A percentile compares a stretch with the other conserved stretches of the same genome.
phyloP scores from a whole-genome alignment of 2,797 vertebrate genomes.

The Melanotaenia nigrans region DNA sequence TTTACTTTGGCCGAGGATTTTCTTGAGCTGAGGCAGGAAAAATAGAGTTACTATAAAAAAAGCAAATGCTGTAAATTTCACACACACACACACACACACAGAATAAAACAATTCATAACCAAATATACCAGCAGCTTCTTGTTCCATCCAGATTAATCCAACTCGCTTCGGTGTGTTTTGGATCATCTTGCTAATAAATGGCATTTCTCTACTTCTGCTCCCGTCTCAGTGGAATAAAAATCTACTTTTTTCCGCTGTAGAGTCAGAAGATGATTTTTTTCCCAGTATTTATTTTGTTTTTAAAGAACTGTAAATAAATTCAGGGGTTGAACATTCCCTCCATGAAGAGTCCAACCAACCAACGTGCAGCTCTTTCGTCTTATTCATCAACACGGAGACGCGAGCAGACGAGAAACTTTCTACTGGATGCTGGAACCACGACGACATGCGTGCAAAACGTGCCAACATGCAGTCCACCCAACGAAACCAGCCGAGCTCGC shows the following conservation, averaged over 20 bases:
- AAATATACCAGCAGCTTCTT: background rate
- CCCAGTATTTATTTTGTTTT: too few relatives aligned
- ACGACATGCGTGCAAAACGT: slow-evolving; percentile 44
- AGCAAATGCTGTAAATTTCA: too few relatives aligned
- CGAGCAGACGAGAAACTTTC: slow-evolving; percentile 9
- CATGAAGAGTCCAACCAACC: background rate
- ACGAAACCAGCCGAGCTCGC: slow-evolving; percentile 4
- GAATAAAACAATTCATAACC: background rate
- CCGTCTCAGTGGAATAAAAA: background rate
- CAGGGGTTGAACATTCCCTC: too few relatives aligned
- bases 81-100: too few relatives aligned
- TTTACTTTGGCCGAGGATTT: slow-evolving; percentile 90
- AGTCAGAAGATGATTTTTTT: too few relatives aligned
- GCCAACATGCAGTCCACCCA: slow-evolving; percentile 58
- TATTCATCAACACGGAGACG: slow-evolving; percentile 1
- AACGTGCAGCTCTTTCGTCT: background rate
- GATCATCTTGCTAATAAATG: too few relatives aligned
- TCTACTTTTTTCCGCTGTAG: background rate
- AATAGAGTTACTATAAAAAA: background rate
- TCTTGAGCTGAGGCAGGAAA: slow-evolving; percentile 88
- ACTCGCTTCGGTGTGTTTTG: background rate
- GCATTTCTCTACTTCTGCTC: background rate
- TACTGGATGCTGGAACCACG: slow-evolving; percentile 13
- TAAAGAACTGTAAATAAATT: too few relatives aligned
- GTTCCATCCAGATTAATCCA: background rate